Evolutionary conservation across 2,888 invertebrate species (phyloP).

Genomic region (Andrena dorsata): DNA sequence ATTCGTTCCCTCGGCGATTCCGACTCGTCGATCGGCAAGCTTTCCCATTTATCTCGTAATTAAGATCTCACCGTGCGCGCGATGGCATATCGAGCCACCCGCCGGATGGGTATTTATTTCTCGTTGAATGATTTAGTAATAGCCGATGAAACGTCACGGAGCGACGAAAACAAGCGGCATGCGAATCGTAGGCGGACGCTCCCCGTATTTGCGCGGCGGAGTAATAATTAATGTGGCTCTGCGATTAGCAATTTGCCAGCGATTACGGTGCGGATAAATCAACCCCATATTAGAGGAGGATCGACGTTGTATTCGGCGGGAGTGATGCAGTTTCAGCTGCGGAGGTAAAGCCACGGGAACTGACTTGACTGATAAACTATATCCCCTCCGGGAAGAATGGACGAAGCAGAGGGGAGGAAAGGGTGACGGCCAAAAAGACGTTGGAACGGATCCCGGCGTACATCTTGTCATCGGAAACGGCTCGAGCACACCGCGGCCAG

Average conservation of each 20-base stretch:
- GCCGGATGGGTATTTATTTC: slow-evolving; percentile 69
- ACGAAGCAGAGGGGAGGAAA: not conserved
- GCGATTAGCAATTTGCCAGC: not conserved
- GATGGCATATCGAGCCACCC: slow-evolving; percentile 38
- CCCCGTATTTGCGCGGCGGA: not conserved
- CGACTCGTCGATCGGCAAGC: slow-evolving; percentile 53
- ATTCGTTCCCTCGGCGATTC: slow-evolving; percentile 52
- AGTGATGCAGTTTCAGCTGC: too few species aligned
- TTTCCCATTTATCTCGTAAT: slow-evolving; percentile 79
- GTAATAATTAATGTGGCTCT: not conserved
- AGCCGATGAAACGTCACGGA: slow-evolving; percentile 42
- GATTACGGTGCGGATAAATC: not conserved
- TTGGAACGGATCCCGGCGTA: slow-evolving; percentile 27
- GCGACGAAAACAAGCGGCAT: slow-evolving; percentile 43
- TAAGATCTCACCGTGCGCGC: slow-evolving; percentile 75
- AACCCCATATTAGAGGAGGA: not conserved
- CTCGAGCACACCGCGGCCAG: slow-evolving; percentile 23
- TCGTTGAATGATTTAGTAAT: slow-evolving; percentile 77
- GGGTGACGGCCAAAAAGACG: slow-evolving; percentile 13
- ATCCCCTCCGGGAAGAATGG: not conserved
- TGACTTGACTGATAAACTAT: not conserved
- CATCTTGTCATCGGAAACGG: slow-evolving; percentile 69
- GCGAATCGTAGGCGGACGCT: not conserved
- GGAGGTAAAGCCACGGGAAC: too few species aligned
- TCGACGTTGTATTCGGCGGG: too few species aligned